Percentiles rank a stretch among this genome's conserved stretches.
Conservation (phyloP, 2,888 invertebrate species). For the Philopedon plagiatum region DNA sequence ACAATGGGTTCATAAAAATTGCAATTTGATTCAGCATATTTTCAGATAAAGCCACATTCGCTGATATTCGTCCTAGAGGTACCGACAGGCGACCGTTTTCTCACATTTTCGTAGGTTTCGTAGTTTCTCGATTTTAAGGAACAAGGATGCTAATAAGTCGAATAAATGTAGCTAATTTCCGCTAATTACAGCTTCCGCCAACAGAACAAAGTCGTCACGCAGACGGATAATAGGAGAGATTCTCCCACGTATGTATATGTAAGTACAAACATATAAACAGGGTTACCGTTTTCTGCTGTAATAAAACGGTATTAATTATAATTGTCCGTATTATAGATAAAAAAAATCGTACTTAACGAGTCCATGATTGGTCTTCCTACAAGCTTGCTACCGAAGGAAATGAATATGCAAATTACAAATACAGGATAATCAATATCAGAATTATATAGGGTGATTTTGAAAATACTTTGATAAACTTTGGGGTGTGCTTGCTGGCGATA, state of each 20-base stretch:
- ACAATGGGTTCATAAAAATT: too few species aligned
- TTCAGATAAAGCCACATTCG: too few species aligned
- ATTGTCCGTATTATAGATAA: slow-evolving; percentile 23
- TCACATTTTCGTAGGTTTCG: too few species aligned
- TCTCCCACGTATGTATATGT: slow-evolving; percentile 42
- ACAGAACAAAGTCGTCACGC: slow-evolving; percentile 2
- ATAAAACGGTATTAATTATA: slow-evolving; percentile 34
- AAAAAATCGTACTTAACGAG: slow-evolving; percentile 6
- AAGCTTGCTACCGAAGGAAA: slow-evolving; percentile 9
- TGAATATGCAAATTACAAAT: slow-evolving; percentile 1
- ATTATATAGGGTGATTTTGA: too few species aligned
- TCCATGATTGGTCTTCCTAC: slow-evolving; percentile 33
- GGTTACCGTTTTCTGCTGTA: slow-evolving; percentile 26
- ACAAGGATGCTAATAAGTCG: slow-evolving; percentile 22
- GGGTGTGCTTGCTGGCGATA: too few species aligned
- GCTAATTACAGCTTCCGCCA: slow-evolving; percentile 33
- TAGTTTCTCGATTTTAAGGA: neutral
- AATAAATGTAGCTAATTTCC: slow-evolving; percentile 38
- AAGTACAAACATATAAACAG: slow-evolving; percentile 29
- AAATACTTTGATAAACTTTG: too few species aligned
- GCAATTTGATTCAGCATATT: too few species aligned
- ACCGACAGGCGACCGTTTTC: too few species aligned
- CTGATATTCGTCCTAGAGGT: too few species aligned
- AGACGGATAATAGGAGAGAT: slow-evolving; percentile 36
- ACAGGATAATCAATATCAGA: neutral